Base-by-base conservation (phyloP, 2,888 invertebrate species). In the Apotomis turbidana region DNA sequence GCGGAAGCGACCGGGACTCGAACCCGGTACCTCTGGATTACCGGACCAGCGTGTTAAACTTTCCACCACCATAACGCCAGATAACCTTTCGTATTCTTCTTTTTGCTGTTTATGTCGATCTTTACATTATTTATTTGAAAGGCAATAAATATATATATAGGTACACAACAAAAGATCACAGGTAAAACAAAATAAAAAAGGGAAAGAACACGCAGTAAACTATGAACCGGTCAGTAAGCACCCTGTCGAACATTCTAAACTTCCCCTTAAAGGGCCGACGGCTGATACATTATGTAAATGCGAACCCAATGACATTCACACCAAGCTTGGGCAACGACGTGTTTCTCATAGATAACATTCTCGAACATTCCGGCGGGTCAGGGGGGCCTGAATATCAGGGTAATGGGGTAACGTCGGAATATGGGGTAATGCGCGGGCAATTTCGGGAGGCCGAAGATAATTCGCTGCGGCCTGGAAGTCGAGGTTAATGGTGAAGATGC, bases 261-360 rank as follows among this genome's bases (percentile, higher is more conserved):
- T n/a, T 41, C 52, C 41, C 52, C 46, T 61, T 15, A 46, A 41
- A 4, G 57, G 57, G 0, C n/a, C 66, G 38, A 44, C 44, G 49
- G 4, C 5, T n/a, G 54, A 66, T 12, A 44, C 66, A 67, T 67
- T 67, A 67, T 67, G 66, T 67, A 67, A 67, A 67, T 67, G 66
- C 9, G 57, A n/a, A 36, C 55, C 57, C 46, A 46, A 64, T 54
- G 57, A 57, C 66, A 57, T 67, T 67, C 49, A 36, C 66, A 67
- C 66, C 44, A 67, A 57, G 9, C 27, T 13, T 13, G n/a, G n/a
- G 54, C 13, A 54, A 54, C 54, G 54, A 15, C 57, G 27, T 41
- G 57, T 67, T 57, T 58, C 55, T 6, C 27, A 46, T 46, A 66
- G 60, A 60, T 60, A 60, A 60, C 44, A 46, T 60, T 60, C 60